A percentile compares a stretch with the other conserved stretches of the same genome.
These are phyloP conservation scores for Augiades crinisus DNA, from an alignment of 2,888 invertebrate species.

Conservation along the genomic window DNA sequence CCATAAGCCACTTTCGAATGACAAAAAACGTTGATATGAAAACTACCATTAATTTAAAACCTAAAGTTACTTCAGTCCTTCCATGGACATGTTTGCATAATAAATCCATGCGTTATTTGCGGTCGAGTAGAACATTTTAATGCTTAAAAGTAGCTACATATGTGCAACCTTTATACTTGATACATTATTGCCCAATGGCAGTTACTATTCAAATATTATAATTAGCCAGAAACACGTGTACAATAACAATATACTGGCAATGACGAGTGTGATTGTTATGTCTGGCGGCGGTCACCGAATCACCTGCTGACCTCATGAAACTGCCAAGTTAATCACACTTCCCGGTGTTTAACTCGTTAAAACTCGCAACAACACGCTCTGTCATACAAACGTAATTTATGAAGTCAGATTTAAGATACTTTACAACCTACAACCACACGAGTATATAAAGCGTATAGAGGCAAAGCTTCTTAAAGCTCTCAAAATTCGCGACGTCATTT, in stretches of 20 bases:
- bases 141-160: too few species aligned
- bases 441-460: too few species aligned
- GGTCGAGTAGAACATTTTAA: too few species aligned
- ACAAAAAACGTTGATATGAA: too few species aligned
- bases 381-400: slow-evolving; percentile 76
- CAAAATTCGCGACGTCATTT: too few species aligned
- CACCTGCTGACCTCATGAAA: slow-evolving; percentile 44
- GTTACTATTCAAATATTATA: slow-evolving; percentile 20
- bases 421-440: slow-evolving; percentile 33
- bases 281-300: slow-evolving; percentile 30
- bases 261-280: slow-evolving; percentile 13
- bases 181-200: slow-evolving; percentile 19
- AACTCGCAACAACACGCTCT: slow-evolving; percentile 66
- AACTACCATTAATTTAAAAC: too few species aligned
- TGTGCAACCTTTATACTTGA: too few species aligned
- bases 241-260: slow-evolving; percentile 19
- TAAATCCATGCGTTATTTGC: too few species aligned
- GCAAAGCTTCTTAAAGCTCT: too few species aligned
- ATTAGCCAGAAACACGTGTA: slow-evolving; percentile 22
- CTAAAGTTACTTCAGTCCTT: too few species aligned
- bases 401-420: slow-evolving; percentile 48
- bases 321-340: slow-evolving; percentile 38
- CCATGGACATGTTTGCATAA: too few species aligned
- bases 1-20: too few species aligned
- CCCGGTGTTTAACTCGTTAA: slow-evolving; percentile 42